Conservation (phyloP, 2,888 invertebrate species). For the Chrysolina haemoptera region DNA sequence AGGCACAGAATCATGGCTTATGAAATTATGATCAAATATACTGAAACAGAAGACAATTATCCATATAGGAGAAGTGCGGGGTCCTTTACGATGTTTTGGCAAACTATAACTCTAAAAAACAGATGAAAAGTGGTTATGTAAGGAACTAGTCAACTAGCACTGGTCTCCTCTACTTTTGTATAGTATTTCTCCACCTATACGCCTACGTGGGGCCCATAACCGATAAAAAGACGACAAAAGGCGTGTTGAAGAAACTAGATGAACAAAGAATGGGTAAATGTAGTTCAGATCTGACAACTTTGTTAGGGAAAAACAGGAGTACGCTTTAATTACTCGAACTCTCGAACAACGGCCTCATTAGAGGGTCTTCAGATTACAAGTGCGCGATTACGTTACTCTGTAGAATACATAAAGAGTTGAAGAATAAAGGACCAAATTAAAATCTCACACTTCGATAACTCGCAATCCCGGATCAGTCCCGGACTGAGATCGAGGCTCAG, state of each 20-base stretch:
- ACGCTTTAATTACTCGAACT: slow-evolving; percentile 59
- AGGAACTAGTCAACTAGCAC: too few species aligned
- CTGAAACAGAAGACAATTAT: too few species aligned
- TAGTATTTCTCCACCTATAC: not conserved
- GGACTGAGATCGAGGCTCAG: not conserved
- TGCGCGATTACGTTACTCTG: slow-evolving; percentile 61
- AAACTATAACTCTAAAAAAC: too few species aligned
- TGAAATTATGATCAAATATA: too few species aligned
- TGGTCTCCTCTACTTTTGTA: not conserved
- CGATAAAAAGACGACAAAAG: slow-evolving; percentile 27
- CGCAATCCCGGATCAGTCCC: slow-evolving; percentile 31
- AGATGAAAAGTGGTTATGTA: too few species aligned
- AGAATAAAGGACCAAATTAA: slow-evolving; percentile 53
- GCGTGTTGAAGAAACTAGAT: slow-evolving; percentile 46
- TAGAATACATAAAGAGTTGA: slow-evolving; percentile 35
- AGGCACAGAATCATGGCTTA: too few species aligned
- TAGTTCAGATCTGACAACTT: slow-evolving; percentile 63
- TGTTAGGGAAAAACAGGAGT: slow-evolving; percentile 60
- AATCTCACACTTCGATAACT: slow-evolving; percentile 54
- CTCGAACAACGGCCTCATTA: slow-evolving; percentile 64
- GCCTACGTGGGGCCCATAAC: not conserved
- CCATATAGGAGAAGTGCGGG: too few species aligned
- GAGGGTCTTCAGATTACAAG: slow-evolving; percentile 61
- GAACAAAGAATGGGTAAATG: slow-evolving; percentile 58
- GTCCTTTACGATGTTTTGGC: too few species aligned